Percentiles rank a stretch among this genome's conserved stretches.
These are phyloP conservation scores for Hoplostethus atlanticus DNA, from an alignment of 2,797 vertebrate species.

Conservation along the genomic window DNA sequence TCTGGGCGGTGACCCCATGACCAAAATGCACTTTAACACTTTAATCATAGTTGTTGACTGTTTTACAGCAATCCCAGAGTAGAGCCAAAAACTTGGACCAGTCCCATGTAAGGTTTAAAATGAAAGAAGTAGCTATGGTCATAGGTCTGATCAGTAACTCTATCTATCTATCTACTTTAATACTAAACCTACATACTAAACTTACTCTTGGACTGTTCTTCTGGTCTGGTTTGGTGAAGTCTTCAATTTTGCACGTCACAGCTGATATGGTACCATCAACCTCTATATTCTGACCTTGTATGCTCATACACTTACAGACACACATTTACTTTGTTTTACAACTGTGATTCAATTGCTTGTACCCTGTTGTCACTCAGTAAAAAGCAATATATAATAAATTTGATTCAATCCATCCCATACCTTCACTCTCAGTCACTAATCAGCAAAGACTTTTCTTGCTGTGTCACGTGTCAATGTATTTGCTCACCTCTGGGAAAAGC, in stretches of 20 bases:
- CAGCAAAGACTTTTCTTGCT: background rate
- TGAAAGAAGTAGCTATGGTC: too few species aligned
- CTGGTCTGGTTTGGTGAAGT: too few species aligned
- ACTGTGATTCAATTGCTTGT: background rate
- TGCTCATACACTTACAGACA: too few species aligned
- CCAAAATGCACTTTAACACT: conserved; percentile 25
- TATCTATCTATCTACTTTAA: too few species aligned
- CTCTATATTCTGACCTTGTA: too few species aligned
- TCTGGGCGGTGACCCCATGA: conserved; percentile 15
- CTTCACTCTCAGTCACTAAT: conserved; percentile 1
- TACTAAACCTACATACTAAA: too few species aligned
- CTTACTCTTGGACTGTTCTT: too few species aligned
- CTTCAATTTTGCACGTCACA: too few species aligned
- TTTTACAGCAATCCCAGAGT: background rate
- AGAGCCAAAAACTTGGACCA: too few species aligned
- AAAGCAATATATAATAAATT: background rate
- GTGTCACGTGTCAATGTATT: background rate
- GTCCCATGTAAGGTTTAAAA: too few species aligned
- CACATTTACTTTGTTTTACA: background rate
- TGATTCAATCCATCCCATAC: background rate
- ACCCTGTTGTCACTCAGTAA: background rate
- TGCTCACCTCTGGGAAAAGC: conserved; percentile 10
- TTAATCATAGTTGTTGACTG: background rate
- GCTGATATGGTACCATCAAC: too few species aligned
- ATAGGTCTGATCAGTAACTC: too few species aligned